A percentile compares a stretch with the other conserved stretches of the same genome.
Conservation (phyloP, 2,797 vertebrate species). For the Brachyalestes nurse region DNA sequence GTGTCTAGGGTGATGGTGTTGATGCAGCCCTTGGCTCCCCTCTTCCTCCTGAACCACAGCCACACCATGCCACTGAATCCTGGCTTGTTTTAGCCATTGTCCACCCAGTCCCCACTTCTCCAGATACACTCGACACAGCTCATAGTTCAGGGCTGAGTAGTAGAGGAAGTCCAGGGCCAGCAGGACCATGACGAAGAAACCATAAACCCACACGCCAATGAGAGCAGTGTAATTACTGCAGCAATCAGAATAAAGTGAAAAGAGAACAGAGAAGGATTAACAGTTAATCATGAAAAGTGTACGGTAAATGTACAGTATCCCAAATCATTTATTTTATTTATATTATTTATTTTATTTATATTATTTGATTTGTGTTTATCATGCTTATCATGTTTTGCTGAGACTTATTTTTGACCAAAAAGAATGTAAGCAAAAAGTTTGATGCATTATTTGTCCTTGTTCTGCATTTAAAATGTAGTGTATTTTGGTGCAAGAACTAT, state of each 20-base stretch:
- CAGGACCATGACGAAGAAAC: conserved; percentile 94
- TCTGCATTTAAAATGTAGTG: neutral
- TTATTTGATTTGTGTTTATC: too few relatives aligned
- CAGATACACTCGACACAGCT: conserved; percentile 93
- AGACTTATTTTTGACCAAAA: too few relatives aligned
- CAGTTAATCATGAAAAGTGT: too few relatives aligned
- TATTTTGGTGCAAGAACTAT: neutral
- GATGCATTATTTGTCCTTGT: neutral
- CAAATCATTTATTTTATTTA: too few relatives aligned
- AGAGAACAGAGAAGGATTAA: too few relatives aligned
- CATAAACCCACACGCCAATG: conserved; percentile 98
- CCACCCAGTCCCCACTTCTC: conserved; percentile 94
- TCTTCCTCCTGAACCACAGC: conserved; percentile 77
- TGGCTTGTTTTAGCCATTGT: conserved; percentile 91
- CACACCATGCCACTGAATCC: conserved; percentile 86
- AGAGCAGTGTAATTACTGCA: conserved; percentile 97
- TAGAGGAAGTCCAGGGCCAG: conserved; percentile 95
- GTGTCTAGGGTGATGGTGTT: conserved; percentile 77
- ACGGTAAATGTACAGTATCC: too few relatives aligned
- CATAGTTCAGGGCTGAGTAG: conserved; percentile 98
- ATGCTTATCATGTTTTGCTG: too few relatives aligned
- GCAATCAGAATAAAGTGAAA: conserved; percentile 75
- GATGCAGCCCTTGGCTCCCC: conserved; percentile 62
- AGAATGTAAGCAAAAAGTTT: too few relatives aligned
- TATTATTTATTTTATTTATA: too few relatives aligned